Evolutionary conservation across 2,888 invertebrate genomes (phyloP), one percentile per base, ranked within the genome.

Genomic region (Cistogaster globosa): DNA sequence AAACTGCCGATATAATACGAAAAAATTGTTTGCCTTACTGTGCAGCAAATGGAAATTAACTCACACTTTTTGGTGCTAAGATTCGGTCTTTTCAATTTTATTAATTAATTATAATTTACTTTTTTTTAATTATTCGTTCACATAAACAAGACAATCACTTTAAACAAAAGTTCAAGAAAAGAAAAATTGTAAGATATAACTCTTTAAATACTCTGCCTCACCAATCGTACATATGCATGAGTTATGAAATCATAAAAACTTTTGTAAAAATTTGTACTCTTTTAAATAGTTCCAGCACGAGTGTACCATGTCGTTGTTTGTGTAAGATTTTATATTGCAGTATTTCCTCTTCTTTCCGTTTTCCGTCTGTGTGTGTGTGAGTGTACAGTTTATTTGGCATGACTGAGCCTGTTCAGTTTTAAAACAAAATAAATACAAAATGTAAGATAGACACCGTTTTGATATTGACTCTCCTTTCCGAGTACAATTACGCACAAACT

Each of bases 271-370:
- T 14, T 78, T 62, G 11, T 36, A 45, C 32, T 78, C 42, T 18
- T 45, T 26, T 51, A 38, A 38, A 38, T 38, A 42, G 42, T 42
- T 42, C 11, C 42, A 63, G 53, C 53, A 42, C 53, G 63, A 42
- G 42, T 42, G 51, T 60, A 42, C 42, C 14, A 36, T 53, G 58
- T 14, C 18, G 32, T 51, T 76, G 42, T 68, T 4, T 38, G 38
- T 45, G 67, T 69, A 38, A 45, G 42, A 36, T 74, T 60, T 80
- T 68, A 62, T 77, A 51, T 63, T 77, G 77, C 62, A 69, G 72
- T 69, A 65, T 81, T 81, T 81, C 74, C 84, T 81, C 74, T 74
- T 55, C 83, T 85, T 85, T 85, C 84, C 84, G 81, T 78, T 85
- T 85, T 85, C 69, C 81, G 77, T 55, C 14, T 58, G 45, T 55